Percentiles rank a stretch among this genome's conserved stretches.
phyloP scores from a whole-genome alignment of 1,140 invertebrate species.

The Leptopilina clavipes region DNA sequence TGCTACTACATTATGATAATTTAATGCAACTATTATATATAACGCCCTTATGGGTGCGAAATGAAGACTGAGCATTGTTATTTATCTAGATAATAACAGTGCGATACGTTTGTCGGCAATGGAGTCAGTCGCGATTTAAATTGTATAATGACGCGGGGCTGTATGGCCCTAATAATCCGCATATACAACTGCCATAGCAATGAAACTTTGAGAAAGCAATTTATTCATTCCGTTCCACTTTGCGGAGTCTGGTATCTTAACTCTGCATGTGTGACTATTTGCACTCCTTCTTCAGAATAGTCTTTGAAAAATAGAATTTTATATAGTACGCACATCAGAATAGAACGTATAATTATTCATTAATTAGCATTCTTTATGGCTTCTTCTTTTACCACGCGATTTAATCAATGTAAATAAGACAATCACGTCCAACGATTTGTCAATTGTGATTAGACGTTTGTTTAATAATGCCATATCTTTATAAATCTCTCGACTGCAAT shows the following conservation, averaged over 20 bases:
- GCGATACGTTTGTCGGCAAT: constrained; percentile 29
- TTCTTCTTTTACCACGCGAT: background rate
- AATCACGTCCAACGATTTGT: background rate
- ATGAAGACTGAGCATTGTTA: constrained; percentile 7
- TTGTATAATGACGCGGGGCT: constrained; percentile 23
- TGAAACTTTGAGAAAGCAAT: constrained; percentile 33
- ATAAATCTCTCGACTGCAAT: background rate
- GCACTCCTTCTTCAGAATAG: too few species aligned
- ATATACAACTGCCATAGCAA: constrained; percentile 5
- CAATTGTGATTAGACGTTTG: background rate
- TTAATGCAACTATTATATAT: constrained; percentile 25
- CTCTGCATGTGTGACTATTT: too few species aligned
- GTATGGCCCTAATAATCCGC: constrained; percentile 11
- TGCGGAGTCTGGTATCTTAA: background rate
- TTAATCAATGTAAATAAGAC: constrained; percentile 12
- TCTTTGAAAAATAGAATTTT: background rate
- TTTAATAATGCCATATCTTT: background rate
- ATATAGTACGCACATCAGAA: too few species aligned
- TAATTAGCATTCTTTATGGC: constrained; percentile 2
- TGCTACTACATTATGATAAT: constrained; percentile 1
- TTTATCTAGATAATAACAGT: constrained; percentile 12
- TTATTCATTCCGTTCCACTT: constrained; percentile 28
- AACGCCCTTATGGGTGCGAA: constrained; percentile 27
- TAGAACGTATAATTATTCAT: background rate
- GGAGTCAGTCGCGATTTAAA: constrained; percentile 17